Base-by-base conservation (phyloP, 2,113 vertebrate species). In the Lynx canadensis region DNA sequence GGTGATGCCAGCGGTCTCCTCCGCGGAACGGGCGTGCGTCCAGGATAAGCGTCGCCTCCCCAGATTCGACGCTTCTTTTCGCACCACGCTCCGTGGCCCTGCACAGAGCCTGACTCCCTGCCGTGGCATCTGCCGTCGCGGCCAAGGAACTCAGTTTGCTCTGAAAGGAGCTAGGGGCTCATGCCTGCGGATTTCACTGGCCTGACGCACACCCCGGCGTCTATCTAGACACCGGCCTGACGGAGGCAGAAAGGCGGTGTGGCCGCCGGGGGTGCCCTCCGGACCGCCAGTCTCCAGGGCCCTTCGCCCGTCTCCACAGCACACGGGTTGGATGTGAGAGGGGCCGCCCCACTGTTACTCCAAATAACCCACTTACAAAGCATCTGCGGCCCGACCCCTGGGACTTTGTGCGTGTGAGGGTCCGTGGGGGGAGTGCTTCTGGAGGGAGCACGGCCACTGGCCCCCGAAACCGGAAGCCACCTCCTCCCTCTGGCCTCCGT, bases 121-220 rank as follows among this genome's bases (percentile, higher is more conserved):
- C 52, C 0, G 0, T 0, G 18, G 41, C 25, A 18, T 41, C 52
- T 41, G 0, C 1, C 5, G 0, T 18, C 38, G 8, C 5, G 12
- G 14, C 50, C 71, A 4, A 27, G 19, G n/a, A 25, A 0, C 50
- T 12, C 71, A 1, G 0, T 25, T 33, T 25, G 5, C n/a, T 52
- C 66, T 4, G 52, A 60, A 50, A 52, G 65, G 3, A 15, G 38
- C 52, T 15, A 36, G 0, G 2, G 33, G 7, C 41, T n/a, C 23
- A 5, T 0, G 23, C 2, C 38, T 9, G 0, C 0, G 14, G 29
- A 68, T 33, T 25, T 50, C 33, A 0, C 33, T 38, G 71, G 63
- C 8, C 50, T 19, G 1, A 15, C 33, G 2, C 16, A 65, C 33
- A 18, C 25, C 8, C 4, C 1, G 0, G 45, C 45, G 1, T 45